phyloP scores from a whole-genome alignment of 2,797 vertebrate genomes.

The Threskiornis aethiopicus region DNA sequence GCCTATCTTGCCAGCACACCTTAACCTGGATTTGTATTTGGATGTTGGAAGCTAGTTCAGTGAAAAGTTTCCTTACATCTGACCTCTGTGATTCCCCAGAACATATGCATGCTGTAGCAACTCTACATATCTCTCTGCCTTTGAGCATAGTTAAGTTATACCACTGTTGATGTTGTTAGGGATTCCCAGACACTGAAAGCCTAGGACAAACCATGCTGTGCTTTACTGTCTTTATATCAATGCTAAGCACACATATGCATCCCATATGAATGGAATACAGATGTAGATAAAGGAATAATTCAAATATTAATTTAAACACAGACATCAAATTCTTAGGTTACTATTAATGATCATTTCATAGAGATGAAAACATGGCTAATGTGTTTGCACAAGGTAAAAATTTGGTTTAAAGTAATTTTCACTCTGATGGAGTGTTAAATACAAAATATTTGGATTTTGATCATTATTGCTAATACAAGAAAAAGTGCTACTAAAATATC shows the following conservation, averaged over 20 bases:
- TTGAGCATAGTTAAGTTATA: background rate
- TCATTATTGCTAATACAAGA: background rate
- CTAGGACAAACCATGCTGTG: background rate
- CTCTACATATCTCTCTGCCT: background rate
- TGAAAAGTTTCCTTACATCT: background rate
- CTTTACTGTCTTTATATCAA: background rate
- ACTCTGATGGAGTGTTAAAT: background rate
- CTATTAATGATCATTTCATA: background rate
- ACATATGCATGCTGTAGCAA: background rate
- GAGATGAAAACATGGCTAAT: background rate
- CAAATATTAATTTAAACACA: background rate
- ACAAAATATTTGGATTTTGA: background rate
- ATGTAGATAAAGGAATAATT: background rate
- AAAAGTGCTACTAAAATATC: background rate
- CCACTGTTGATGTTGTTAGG: background rate
- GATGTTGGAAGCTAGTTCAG: background rate
- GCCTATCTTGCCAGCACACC: background rate
- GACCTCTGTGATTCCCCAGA: background rate
- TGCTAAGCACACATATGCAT: background rate
- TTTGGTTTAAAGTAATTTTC: background rate
- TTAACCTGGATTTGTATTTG: background rate
- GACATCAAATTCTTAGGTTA: background rate
- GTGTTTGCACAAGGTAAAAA: background rate
- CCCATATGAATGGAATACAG: background rate
- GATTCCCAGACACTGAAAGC: background rate